Conservation (phyloP, 2,888 invertebrate genomes). For the Oligia strigilis region DNA sequence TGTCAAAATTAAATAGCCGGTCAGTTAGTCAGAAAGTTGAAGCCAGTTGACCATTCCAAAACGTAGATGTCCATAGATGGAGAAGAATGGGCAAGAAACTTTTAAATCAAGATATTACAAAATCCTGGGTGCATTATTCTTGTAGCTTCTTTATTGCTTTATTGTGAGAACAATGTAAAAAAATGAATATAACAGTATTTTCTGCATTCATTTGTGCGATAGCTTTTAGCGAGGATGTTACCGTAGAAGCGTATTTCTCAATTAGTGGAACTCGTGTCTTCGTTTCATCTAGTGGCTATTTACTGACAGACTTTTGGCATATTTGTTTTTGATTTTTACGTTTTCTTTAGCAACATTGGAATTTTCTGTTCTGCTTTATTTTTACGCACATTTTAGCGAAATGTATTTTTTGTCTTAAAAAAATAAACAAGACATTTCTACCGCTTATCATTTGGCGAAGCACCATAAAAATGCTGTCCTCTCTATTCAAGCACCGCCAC, state of each 20-base stretch:
- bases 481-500: constrained; percentile 50
- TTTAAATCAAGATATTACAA: too few relatives aligned
- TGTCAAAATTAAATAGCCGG: too few relatives aligned
- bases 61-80: too few relatives aligned
- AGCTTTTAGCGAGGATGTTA: background rate
- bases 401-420: too few relatives aligned
- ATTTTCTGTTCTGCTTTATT: background rate
- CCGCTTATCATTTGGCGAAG: background rate
- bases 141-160: too few relatives aligned
- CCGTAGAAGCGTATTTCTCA: background rate
- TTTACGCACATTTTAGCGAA: background rate
- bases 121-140: too few relatives aligned
- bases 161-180: too few relatives aligned
- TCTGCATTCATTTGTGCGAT: background rate
- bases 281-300: background rate
- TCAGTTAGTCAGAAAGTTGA: too few relatives aligned
- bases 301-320: background rate
- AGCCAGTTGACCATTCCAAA: too few relatives aligned
- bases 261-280: background rate
- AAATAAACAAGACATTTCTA: background rate
- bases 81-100: too few relatives aligned
- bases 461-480: constrained; percentile 7
- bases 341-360: too few relatives aligned
- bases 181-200: too few relatives aligned
- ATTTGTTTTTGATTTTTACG: background rate